phyloP scores from a whole-genome alignment of 23 tunicate species.

The Ascidia mentula region DNA sequence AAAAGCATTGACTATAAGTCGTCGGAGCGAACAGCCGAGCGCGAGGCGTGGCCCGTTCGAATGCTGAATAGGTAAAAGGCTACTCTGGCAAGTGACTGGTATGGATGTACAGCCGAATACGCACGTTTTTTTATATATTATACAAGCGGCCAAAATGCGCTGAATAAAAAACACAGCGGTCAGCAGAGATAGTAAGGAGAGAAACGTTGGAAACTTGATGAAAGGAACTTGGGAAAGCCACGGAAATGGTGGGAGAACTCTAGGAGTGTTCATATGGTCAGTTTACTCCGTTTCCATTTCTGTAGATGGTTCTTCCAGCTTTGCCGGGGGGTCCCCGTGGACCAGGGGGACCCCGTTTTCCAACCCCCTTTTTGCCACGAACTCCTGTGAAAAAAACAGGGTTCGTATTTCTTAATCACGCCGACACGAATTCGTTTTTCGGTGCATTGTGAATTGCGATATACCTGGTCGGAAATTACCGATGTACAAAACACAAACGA shows the following conservation, averaged over 20 bases:
- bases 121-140: too few relatives aligned
- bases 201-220: too few relatives aligned
- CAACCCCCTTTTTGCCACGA: neutral
- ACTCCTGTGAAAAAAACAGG: neutral
- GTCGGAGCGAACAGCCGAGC: neutral
- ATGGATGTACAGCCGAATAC: neutral
- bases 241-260: neutral
- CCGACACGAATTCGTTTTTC: too few relatives aligned
- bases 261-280: neutral
- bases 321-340: neutral
- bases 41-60: neutral
- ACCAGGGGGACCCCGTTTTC: neutral
- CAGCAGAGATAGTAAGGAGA: neutral
- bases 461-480: too few relatives aligned
- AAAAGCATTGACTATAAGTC: neutral
- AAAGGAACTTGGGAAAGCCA: slow-evolving; percentile 6
- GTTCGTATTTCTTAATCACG: neutral
- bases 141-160: neutral
- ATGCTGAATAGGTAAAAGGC: slow-evolving; percentile 12
- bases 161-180: neutral
- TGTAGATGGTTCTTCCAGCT: neutral
- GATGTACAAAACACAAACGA: too few relatives aligned
- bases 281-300: slow-evolving; percentile 4
- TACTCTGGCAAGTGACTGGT: neutral
- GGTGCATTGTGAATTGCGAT: too few relatives aligned